Evolutionary conservation across 2,113 vertebrate genomes (phyloP), one percentile per base, ranked within the genome.

Genomic region (Equus przewalskii): DNA sequence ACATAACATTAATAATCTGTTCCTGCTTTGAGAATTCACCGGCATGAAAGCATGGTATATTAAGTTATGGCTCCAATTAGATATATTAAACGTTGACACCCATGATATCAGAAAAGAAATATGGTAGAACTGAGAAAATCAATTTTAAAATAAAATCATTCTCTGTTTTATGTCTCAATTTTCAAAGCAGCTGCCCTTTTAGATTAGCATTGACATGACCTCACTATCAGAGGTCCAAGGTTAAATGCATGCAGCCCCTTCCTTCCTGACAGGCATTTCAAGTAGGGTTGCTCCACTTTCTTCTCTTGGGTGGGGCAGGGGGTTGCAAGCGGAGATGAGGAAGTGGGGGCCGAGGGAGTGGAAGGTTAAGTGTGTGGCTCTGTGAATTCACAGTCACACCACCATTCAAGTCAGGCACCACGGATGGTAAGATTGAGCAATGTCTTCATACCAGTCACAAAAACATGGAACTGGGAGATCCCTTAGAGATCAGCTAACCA

Each of bases 121-220:
- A 21, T 62, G 58, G 92, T 19, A 83, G 69, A 85, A 46, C 83
- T 84, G 83, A 67, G 91, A 89, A 97, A 94, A 97, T 95, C 93
- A 64, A 96, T 97, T 96, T 94, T 64, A 97, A 96, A 97, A 93
- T 91, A 94, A 96, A 95, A 96, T 96, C 87, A 97, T 94, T 96
- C n/a, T 76, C 58, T 93, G 73, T 93, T 75, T 83, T 89, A 69
- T 0, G 41, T 65, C 96, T 93, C 19, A 28, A 58, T 89, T 94
- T 94, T 90, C 91, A 88, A 96, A 96, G 96, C 54, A 41, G 91
- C 86, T 75, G 46, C 46, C 95, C 79, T 97, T 87, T 76, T 16
- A 75, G 70, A 62, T 73, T 15, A 93, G 51, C 51, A 28, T 0
- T 36, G 89, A 81, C 10, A 7, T 46, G 6, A 65, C 58, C 70